These are phyloP conservation scores for Strix aluco DNA, from an alignment of 2,113 vertebrate genomes.

Conservation along the genomic window DNA sequence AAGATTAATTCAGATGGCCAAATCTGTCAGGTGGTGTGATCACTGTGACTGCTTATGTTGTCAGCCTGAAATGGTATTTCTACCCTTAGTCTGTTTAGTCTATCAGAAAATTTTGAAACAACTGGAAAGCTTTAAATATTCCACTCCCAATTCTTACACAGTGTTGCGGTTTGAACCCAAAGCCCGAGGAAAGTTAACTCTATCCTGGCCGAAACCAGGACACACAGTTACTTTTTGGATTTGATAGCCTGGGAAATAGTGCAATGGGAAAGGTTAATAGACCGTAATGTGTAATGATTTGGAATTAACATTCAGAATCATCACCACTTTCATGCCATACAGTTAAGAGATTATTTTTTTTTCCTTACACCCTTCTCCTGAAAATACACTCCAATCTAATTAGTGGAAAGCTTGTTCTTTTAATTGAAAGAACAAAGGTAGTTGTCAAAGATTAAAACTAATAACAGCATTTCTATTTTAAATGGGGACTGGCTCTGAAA, in stretches of 20 bases:
- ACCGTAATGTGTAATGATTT: neutral
- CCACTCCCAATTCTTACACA: neutral
- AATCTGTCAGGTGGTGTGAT: neutral
- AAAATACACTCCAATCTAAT: neutral
- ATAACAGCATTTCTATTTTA: neutral
- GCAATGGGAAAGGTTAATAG: neutral
- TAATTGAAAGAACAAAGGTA: neutral
- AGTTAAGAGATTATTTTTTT: neutral
- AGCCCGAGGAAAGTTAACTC: too few relatives aligned
- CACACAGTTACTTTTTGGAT: neutral
- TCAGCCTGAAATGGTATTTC: neutral
- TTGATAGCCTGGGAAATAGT: neutral
- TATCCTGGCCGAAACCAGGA: too few relatives aligned
- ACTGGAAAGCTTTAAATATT: neutral
- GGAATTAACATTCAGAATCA: neutral
- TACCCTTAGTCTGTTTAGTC: neutral
- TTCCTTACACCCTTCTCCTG: neutral
- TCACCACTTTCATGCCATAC: neutral
- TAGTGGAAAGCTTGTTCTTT: neutral
- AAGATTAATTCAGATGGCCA: neutral
- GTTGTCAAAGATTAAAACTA: neutral
- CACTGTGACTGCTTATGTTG: fast-evolving
- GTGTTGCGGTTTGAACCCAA: neutral
- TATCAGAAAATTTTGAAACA: neutral
- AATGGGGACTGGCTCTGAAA: neutral